Evolutionary conservation across 2,113 vertebrate genomes (phyloP), one percentile per base, ranked within the genome.

Genomic region (Amphilophus citrinellus): DNA sequence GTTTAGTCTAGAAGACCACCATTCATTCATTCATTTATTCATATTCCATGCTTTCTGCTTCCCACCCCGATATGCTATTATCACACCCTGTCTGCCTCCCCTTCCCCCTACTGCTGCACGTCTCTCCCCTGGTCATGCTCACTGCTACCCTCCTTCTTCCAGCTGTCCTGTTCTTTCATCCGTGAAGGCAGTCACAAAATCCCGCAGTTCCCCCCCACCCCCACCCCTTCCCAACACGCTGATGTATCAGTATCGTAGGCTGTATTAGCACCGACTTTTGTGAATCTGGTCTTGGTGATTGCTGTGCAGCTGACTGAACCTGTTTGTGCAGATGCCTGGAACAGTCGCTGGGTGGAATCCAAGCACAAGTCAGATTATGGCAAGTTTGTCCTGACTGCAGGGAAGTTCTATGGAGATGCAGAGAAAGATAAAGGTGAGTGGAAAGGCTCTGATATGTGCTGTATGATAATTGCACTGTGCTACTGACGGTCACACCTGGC

Each of bases 381-480:
- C 76, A 94, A 95, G 93, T 97, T 98, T 93, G 90, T 96, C 62
- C 92, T 96, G 79, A 89, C 91, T 27, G 89, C 96, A 14, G 97
- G 95, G 47, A 97, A 96, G 91, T 97, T 97, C 91, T 97, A 95
- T 61, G 95, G 94, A 62, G 94, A 97, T 87, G 90, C 94, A 84
- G 96, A 97, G 83, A 96, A 97, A 82, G 95, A 96, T 91, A 96
- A 97, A 97, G 96, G 96, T 97, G 88, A 95, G 92, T 50, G 44
- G 35, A 39, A 57, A 58, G 32, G 24, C 3, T 15, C 9, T 47
- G 22, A 35, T 22, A 35, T 35, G 65, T 11, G 7, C 60, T 50
- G 6, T 4, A 0, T 47, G 13, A 30, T 61, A 47, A 61, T 61
- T 44, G 14, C 47, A 0, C 27, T 35, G 0, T 32, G 32, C 1